A percentile compares a stretch with the other conserved stretches of the same genome.
phyloP scores from a whole-genome alignment of 2,113 vertebrate genomes.

The Dipodomys ordii region DNA sequence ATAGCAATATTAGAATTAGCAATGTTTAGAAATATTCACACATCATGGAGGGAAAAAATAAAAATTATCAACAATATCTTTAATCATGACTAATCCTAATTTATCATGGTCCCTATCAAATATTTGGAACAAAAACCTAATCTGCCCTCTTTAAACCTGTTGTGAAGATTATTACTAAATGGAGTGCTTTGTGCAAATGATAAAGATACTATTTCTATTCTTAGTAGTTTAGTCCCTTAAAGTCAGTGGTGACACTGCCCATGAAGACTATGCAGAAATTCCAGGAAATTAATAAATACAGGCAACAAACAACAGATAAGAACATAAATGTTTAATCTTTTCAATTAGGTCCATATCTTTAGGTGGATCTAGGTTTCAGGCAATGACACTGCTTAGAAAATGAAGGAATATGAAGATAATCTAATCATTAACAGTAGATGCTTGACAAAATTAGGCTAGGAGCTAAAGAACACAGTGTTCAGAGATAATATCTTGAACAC shows the following conservation, averaged over 20 bases:
- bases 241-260: neutral
- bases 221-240: neutral
- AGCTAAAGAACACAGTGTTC: slow-evolving; percentile 51
- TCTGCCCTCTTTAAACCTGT: neutral
- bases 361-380: slow-evolving; percentile 14
- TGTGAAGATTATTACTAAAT: neutral
- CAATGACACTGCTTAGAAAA: slow-evolving; percentile 16
- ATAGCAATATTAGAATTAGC: neutral
- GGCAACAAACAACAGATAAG: slow-evolving; percentile 38
- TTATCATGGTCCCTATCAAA: neutral
- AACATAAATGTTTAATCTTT: slow-evolving; percentile 51
- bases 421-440: slow-evolving; percentile 24
- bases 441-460: neutral
- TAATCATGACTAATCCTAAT: neutral
- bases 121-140: neutral
- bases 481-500: neutral
- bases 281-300: slow-evolving; percentile 50
- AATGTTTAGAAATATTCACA: neutral
- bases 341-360: slow-evolving; percentile 26
- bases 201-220: neutral
- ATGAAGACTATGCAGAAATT: neutral
- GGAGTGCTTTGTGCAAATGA: neutral
- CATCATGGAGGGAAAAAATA: neutral
- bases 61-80: neutral
- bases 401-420: neutral